Base-by-base conservation (phyloP, 2,888 invertebrate species). In the Tryphoninae sp. region DNA sequence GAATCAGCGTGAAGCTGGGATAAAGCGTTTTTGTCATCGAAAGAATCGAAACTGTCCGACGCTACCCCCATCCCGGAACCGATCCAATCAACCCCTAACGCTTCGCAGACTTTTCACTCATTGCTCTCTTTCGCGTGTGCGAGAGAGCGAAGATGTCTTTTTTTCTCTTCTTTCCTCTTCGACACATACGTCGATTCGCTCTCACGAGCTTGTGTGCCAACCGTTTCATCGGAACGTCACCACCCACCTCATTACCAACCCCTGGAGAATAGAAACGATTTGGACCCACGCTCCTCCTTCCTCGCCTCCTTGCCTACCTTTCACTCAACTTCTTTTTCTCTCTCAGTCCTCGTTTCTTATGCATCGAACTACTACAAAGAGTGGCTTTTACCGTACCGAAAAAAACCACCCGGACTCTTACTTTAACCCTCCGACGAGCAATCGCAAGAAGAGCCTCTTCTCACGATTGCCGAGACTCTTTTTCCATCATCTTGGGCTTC, bases 211-310 rank as follows among this genome's bases (percentile, higher is more conserved):
- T 51, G 51, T 40, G 40, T 49, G 19, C 61, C 2, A 59, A 73
- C 51, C 62, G 9, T 45, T 19, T 55, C 55, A 55, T 55, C 19
- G 9, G 19, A 19, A 55, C 55, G 16, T 22, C 11, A 33, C 16
- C 33, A 33, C 33, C 62, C 16, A 55, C 62, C 23, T 62, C 23
- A 62, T 33, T 16, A 62, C 62, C 13, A 26, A 16, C 33, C 19
- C 26, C 76, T 3, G 59, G 45, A 69, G 42, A 77, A 79, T 79
- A 62, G 61, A 62, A 79, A 23, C 61, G 62, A 79, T 74, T 73
- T 61, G 61, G 61, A 4, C 61, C 11, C 67, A 69, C 69, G n/a
- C 42, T 40, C 68, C 11, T 59, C 19, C 61, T 19, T 61, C 59
- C 22, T 11, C 19, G 61, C 42, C 26, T 62, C 11, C 45, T 51